Percentiles rank a stretch among this genome's conserved stretches.
These are phyloP conservation scores for Cyrtodaria siliqua DNA, from an alignment of 2,888 invertebrate species.

Conservation along the genomic window DNA sequence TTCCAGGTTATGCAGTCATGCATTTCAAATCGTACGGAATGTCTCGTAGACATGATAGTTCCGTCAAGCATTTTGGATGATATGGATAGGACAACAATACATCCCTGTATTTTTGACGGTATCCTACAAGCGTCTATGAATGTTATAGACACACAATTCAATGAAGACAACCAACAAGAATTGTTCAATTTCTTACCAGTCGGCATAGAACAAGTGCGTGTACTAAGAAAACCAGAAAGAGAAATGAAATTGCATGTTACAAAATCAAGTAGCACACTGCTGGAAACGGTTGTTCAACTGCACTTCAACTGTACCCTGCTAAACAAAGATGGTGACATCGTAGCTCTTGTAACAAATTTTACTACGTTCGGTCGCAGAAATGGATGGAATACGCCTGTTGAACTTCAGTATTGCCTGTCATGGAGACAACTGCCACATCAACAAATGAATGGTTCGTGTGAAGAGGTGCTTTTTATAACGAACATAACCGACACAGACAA, in stretches of 20 bases:
- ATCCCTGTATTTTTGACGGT: background rate
- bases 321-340: background rate
- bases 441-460: too few relatives aligned
- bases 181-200: background rate
- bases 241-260: background rate
- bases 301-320: background rate
- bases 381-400: background rate
- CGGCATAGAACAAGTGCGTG: background rate
- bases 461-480: too few relatives aligned
- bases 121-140: background rate
- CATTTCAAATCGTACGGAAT: too few relatives aligned
- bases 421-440: too few relatives aligned
- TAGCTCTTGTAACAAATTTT: background rate
- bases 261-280: background rate
- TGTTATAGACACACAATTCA: background rate
- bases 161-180: background rate
- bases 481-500: too few relatives aligned
- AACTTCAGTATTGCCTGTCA: background rate
- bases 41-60: too few relatives aligned
- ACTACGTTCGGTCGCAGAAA: background rate
- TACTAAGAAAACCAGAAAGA: background rate
- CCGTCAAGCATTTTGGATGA: too few relatives aligned
- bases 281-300: background rate
- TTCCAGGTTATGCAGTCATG: too few relatives aligned
- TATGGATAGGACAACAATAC: too few relatives aligned